A percentile compares a stretch with the other conserved stretches of the same genome.
Conservation (phyloP, 2,888 invertebrate genomes). For the Drosophila mulleri region DNA sequence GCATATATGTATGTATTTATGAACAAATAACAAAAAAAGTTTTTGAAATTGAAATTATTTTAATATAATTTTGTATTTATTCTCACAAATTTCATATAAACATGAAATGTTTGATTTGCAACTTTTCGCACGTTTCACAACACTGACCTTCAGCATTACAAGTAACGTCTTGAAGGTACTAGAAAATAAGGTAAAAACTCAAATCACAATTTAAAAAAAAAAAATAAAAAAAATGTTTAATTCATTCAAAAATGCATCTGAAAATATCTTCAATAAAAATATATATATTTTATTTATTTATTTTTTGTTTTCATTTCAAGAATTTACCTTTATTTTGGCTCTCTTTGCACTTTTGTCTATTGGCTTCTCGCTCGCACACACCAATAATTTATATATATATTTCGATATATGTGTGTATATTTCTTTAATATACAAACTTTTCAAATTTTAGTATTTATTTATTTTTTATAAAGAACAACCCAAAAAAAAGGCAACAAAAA, state of each 20-base stretch:
- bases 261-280: conserved; percentile 8
- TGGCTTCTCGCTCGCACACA: conserved; percentile 8
- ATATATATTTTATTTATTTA: too few relatives aligned
- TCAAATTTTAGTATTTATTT: conserved; percentile 19
- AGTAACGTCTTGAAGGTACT: too few relatives aligned
- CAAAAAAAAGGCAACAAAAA: conserved; percentile 24
- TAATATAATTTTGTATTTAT: background rate
- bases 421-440: conserved; percentile 26
- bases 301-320: background rate
- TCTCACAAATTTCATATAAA: background rate
- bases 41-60: too few relatives aligned
- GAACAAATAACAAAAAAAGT: too few relatives aligned
- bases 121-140: conserved; percentile 5
- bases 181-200: background rate
- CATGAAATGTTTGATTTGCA: background rate
- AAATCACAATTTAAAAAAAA: background rate
- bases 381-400: conserved; percentile 4
- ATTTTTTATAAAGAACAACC: conserved; percentile 22
- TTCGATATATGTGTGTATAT: conserved; percentile 1
- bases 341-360: conserved; percentile 29
- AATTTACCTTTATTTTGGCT: conserved; percentile 49
- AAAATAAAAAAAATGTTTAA: background rate
- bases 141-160: conserved; percentile 37
- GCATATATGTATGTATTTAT: too few relatives aligned
- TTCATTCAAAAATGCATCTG: conserved; percentile 3